Conservation (phyloP, 2,113 vertebrate genomes). For the Glareola pratincola region DNA sequence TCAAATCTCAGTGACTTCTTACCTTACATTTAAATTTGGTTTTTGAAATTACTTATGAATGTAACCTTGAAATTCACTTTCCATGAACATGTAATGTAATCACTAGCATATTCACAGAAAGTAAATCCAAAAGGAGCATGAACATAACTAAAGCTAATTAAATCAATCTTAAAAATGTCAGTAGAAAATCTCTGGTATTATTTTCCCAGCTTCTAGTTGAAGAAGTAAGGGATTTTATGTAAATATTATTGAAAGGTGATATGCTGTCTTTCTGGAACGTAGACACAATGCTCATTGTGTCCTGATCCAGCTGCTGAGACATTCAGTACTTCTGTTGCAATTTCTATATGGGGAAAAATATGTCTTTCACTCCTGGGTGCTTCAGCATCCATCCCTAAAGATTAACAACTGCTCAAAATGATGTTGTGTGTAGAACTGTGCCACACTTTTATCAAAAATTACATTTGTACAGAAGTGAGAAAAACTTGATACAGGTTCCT, state of each 20-base stretch:
- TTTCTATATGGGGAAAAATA: not conserved
- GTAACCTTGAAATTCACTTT: slow-evolving; percentile 3
- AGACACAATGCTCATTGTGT: not conserved
- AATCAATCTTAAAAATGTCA: not conserved
- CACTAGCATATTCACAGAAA: not conserved
- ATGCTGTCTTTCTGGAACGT: not conserved
- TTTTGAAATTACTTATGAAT: not conserved
- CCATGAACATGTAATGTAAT: not conserved
- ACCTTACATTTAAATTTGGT: not conserved
- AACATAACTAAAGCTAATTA: not conserved
- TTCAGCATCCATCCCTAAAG: not conserved
- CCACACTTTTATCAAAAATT: not conserved
- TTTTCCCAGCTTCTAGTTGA: not conserved
- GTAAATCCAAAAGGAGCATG: not conserved
- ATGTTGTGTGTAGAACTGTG: not conserved
- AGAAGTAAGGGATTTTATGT: not conserved
- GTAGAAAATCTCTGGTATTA: slow-evolving; percentile 13
- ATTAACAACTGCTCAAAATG: not conserved
- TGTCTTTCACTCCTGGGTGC: not conserved
- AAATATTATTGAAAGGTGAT: slow-evolving; percentile 39
- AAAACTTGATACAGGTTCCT: not conserved
- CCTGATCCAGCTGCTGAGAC: not conserved
- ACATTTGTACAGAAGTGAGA: not conserved
- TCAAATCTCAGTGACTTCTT: not conserved
- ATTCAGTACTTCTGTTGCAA: not conserved